These are phyloP conservation scores for Cebidichthys violaceus DNA, from an alignment of 2,113 vertebrate genomes.

Conservation along the genomic window DNA sequence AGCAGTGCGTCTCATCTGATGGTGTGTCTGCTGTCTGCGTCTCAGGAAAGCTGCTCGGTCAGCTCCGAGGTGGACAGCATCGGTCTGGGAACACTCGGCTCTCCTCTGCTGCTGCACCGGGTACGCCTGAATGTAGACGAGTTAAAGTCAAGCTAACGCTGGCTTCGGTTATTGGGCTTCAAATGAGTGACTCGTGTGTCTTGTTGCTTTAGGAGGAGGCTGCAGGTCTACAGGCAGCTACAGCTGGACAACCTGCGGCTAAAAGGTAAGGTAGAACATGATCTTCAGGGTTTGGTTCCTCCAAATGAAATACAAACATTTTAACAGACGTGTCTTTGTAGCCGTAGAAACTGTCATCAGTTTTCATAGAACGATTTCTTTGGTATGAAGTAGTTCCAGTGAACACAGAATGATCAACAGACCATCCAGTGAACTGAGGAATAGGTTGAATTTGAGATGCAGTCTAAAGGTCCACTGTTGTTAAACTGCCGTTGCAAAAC, in stretches of 20 bases:
- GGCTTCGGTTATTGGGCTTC: not conserved
- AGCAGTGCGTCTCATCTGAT: not conserved
- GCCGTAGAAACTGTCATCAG: too few relatives aligned
- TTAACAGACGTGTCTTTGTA: too few relatives aligned
- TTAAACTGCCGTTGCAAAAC: not conserved
- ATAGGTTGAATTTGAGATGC: too few relatives aligned
- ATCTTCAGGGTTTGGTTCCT: not conserved
- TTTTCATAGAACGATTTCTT: too few relatives aligned
- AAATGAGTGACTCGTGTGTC: not conserved
- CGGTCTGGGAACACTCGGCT: not conserved
- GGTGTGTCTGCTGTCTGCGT: not conserved
- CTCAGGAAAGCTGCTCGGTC: slow-evolving; percentile 50
- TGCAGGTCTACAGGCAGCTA: slow-evolving; percentile 15
- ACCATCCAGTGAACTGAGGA: too few relatives aligned
- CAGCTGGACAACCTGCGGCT: not conserved
- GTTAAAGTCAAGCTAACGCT: not conserved
- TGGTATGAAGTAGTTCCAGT: too few relatives aligned
- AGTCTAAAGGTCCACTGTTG: too few relatives aligned
- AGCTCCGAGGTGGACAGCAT: slow-evolving; percentile 40
- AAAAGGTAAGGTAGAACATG: slow-evolving; percentile 30
- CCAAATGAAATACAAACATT: too few relatives aligned
- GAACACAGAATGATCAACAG: too few relatives aligned
- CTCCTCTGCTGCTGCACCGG: slow-evolving; percentile 27
- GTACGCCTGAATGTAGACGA: slow-evolving; percentile 9
- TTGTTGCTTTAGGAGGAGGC: slow-evolving; percentile 31